Conservation (phyloP, 2,888 invertebrate genomes). For the Xylota sylvarum region DNA sequence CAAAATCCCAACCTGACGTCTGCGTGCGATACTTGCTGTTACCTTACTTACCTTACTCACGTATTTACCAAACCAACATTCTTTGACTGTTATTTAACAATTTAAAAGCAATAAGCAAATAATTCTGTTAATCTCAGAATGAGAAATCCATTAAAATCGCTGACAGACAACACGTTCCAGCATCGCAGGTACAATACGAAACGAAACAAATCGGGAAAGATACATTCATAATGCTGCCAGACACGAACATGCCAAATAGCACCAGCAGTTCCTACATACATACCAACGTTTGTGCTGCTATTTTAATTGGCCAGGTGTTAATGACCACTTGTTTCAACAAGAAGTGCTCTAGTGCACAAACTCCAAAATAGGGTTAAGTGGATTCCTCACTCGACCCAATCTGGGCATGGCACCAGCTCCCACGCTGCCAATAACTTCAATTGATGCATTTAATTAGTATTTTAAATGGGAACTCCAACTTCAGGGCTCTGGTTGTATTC, state of each 20-base stretch:
- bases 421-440: conserved; percentile 62
- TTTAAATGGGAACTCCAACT: conserved; percentile 55
- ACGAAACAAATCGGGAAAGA: conserved; percentile 53
- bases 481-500: conserved; percentile 48
- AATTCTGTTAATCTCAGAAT: not conserved
- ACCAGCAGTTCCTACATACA: not conserved
- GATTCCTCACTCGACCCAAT: conserved; percentile 59
- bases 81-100: too few species aligned
- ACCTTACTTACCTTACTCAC: too few species aligned
- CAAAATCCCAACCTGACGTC: not conserved
- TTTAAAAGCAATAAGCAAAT: not conserved
- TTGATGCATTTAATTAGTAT: conserved; percentile 71
- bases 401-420: conserved; percentile 6
- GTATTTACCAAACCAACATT: not conserved
- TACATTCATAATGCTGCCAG: not conserved
- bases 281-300: conserved; percentile 40
- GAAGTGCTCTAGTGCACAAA: conserved; percentile 56
- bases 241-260: conserved; percentile 40
- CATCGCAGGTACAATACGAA: conserved; percentile 39
- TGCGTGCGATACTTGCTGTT: not conserved
- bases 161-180: conserved; percentile 58
- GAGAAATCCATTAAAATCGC: conserved; percentile 18
- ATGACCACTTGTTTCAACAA: conserved; percentile 74
- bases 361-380: conserved; percentile 68
- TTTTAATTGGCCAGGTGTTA: conserved; percentile 76